Evolutionary conservation across 1,140 invertebrate genomes (phyloP).

Genomic region (Panagrolaimus sp.): DNA sequence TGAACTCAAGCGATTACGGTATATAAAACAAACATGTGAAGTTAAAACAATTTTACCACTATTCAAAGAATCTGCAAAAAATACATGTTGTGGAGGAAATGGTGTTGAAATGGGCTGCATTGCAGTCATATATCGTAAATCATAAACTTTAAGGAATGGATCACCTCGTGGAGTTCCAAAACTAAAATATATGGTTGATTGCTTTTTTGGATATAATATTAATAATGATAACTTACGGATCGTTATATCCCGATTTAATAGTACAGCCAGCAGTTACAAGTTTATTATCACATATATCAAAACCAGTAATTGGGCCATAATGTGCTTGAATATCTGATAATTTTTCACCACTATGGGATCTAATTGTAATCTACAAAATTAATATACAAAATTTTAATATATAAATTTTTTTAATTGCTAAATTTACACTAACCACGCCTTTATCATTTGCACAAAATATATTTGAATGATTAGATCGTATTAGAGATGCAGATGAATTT

Average conservation of each 20-base stretch:
- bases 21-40: neutral
- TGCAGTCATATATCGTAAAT: neutral
- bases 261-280: neutral
- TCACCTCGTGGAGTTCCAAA: neutral
- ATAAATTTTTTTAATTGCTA: too few species aligned
- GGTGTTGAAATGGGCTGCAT: neutral
- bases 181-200: too few species aligned
- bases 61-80: neutral
- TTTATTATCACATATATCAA: neutral
- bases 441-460: constrained; percentile 1
- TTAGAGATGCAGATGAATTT: neutral
- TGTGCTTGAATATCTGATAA: neutral
- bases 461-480: neutral
- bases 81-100: neutral
- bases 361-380: neutral
- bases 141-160: neutral
- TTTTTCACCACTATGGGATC: constrained; percentile 4
- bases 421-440: constrained; percentile 1
- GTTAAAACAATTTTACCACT: neutral
- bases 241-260: neutral
- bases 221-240: constrained; percentile 2
- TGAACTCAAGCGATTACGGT: neutral
- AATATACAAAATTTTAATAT: too few species aligned
- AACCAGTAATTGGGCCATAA: neutral
- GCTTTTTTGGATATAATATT: too few species aligned